Conservation (phyloP, 2,888 invertebrate species). For the Euplexia lucipara region DNA sequence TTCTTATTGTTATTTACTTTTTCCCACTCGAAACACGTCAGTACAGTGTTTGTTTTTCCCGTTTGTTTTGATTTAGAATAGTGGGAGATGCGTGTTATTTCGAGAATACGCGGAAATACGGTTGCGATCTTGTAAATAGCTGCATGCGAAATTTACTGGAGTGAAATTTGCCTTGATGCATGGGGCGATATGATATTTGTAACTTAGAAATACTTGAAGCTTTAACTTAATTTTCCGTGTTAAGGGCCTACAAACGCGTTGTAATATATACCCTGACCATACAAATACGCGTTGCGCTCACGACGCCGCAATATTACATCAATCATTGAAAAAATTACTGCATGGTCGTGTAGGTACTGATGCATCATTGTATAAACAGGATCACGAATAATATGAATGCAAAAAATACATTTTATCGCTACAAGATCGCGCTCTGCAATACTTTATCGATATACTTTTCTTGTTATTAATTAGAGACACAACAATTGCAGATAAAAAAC, state of each 20-base stretch:
- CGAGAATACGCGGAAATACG: slow-evolving; percentile 2
- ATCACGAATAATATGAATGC: no score
- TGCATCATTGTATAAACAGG: no score
- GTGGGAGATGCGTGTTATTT: slow-evolving; percentile 23
- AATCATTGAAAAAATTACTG: no score
- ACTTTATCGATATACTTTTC: no score
- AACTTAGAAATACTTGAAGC: background rate
- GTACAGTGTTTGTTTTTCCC: slow-evolving; percentile 47
- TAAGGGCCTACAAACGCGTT: background rate
- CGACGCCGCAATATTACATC: no score
- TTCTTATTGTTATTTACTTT: slow-evolving; percentile 65
- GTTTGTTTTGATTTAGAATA: slow-evolving; percentile 53
- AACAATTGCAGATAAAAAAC: no score
- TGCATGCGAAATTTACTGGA: slow-evolving; percentile 22
- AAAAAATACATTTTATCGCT: no score
- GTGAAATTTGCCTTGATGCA: slow-evolving; percentile 1
- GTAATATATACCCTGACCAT: no score
- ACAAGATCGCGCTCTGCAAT: no score
- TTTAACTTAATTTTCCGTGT: background rate
- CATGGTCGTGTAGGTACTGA: no score
- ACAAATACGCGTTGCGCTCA: no score
- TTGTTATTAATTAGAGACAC: no score
- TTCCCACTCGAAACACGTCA: slow-evolving; percentile 54
- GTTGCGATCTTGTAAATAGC: slow-evolving; percentile 17
- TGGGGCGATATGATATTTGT: background rate